Conservation (phyloP, 2,888 invertebrate species). For the Pycnomerus fuliginosus region DNA sequence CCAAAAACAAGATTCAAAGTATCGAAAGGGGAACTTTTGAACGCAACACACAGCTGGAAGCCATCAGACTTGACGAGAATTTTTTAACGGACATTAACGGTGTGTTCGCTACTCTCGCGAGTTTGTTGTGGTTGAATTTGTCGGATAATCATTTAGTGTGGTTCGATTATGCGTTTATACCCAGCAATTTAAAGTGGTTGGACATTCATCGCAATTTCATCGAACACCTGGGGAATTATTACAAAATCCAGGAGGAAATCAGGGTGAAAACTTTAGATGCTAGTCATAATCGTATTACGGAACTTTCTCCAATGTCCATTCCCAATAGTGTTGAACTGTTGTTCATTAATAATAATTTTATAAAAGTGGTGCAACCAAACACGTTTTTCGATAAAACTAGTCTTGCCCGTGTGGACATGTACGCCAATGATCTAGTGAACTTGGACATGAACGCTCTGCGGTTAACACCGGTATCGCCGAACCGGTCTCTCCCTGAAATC, state of each 20-base stretch:
- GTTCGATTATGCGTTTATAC: conserved; percentile 93
- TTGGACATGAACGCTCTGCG: conserved; percentile 80
- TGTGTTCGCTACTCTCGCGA: conserved; percentile 82
- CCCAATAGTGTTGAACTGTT: conserved; percentile 85
- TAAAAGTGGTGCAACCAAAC: conserved; percentile 77
- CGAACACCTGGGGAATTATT: conserved; percentile 84
- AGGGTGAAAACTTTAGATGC: conserved; percentile 83
- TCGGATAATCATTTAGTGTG: conserved; percentile 89
- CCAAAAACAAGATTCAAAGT: conserved; percentile 84
- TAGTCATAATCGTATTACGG: conserved; percentile 83
- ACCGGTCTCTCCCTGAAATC: conserved; percentile 80
- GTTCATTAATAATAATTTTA: conserved; percentile 87
- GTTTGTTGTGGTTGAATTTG: conserved; percentile 82
- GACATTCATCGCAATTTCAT: conserved; percentile 90
- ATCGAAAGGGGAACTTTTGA: conserved; percentile 84
- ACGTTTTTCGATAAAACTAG: conserved; percentile 85
- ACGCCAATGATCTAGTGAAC: conserved; percentile 81
- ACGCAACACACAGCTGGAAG: conserved; percentile 77
- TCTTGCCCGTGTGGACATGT: conserved; percentile 84
- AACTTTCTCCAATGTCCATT: conserved; percentile 80
- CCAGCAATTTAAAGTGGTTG: conserved; percentile 85
- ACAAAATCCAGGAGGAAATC: conserved; percentile 79
- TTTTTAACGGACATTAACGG: conserved; percentile 87
- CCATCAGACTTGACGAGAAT: conserved; percentile 85
- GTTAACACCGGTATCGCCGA: conserved; percentile 70